A percentile compares a stretch with the other conserved stretches of the same genome.
These are phyloP conservation scores for Cheilosia pagana DNA, from an alignment of 2,888 invertebrate species.

Conservation along the genomic window DNA sequence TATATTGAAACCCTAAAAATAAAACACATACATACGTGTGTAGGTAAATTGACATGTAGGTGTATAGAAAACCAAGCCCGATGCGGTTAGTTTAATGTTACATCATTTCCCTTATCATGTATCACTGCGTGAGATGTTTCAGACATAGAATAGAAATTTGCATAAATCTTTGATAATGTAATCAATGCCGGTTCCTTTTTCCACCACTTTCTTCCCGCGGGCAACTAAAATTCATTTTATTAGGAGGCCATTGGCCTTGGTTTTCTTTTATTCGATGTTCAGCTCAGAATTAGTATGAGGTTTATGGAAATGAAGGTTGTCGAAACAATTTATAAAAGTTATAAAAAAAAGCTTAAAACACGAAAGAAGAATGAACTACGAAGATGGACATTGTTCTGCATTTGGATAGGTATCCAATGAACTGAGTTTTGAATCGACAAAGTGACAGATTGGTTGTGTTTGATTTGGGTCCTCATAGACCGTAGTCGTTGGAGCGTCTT, in stretches of 20 bases:
- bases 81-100: too few relatives aligned
- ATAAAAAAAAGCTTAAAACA: too few relatives aligned
- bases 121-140: constrained; percentile 13
- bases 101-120: not conserved
- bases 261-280: constrained; percentile 21
- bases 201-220: constrained; percentile 24
- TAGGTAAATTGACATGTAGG: too few relatives aligned
- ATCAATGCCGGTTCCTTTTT: constrained; percentile 25
- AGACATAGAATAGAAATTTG: constrained; percentile 5
- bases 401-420: not conserved
- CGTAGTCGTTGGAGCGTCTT: not conserved
- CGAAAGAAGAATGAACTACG: not conserved
- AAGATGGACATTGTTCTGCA: not conserved
- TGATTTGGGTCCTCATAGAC: constrained; percentile 9
- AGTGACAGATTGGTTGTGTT: constrained; percentile 49
- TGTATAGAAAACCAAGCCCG: too few relatives aligned
- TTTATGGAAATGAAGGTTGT: constrained; percentile 35
- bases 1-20: too few relatives aligned
- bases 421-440: constrained; percentile 24
- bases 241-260: constrained; percentile 30
- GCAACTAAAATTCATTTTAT: not conserved
- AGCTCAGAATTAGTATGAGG: not conserved
- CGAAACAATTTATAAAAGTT: constrained; percentile 5
- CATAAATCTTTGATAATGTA: constrained; percentile 28
- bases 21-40: too few relatives aligned